Percentiles rank a stretch among this genome's conserved stretches.
These are phyloP conservation scores for Elegia similella DNA, from an alignment of 2,888 invertebrate species.

Conservation along the genomic window DNA sequence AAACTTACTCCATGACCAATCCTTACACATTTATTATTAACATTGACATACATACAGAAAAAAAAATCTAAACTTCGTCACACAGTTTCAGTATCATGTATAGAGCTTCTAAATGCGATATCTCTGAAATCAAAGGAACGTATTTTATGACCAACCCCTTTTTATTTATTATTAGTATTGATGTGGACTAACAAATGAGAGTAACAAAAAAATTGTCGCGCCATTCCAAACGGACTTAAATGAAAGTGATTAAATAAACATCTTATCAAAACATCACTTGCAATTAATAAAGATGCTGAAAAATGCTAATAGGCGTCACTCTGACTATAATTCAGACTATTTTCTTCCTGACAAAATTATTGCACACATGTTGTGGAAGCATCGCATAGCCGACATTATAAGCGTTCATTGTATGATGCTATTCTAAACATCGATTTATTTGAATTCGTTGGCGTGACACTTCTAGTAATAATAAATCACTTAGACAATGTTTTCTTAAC, in stretches of 20 bases:
- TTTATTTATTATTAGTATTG: no score
- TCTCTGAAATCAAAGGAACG: no score
- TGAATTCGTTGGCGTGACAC: conserved; percentile 19
- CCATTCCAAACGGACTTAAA: background rate
- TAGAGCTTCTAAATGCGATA: no score
- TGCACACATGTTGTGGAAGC: conserved; percentile 23
- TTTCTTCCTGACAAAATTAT: conserved; percentile 22
- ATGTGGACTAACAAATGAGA: no score
- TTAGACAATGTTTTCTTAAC: conserved; percentile 16
- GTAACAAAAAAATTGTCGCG: no score
- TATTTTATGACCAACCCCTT: no score
- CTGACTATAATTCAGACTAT: background rate
- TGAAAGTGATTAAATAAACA: background rate
- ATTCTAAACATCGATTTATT: conserved; percentile 26
- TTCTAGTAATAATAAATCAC: conserved; percentile 17
- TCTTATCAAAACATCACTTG: background rate
- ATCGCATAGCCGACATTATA: conserved; percentile 19
- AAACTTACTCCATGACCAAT: no score
- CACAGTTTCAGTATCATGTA: no score
- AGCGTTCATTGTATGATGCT: conserved; percentile 17
- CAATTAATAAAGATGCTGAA: background rate
- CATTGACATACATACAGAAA: no score
- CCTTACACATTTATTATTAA: no score
- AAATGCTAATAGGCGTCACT: background rate
- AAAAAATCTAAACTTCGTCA: no score